These are phyloP conservation scores for Tachysurus vachellii DNA, from an alignment of 2,113 vertebrate species.

Conservation along the genomic window DNA sequence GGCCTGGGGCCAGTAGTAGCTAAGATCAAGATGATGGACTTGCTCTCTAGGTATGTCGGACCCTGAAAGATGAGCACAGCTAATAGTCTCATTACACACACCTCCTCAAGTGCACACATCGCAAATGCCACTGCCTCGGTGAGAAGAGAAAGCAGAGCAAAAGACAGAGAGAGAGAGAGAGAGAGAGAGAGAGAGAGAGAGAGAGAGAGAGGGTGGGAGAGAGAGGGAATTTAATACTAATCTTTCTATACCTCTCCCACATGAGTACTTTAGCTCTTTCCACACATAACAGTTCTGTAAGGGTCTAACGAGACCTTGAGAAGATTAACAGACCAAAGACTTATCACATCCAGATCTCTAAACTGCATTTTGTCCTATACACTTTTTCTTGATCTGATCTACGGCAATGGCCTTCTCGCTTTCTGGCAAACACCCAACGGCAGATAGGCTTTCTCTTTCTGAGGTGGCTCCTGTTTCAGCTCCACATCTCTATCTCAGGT, in stretches of 20 bases:
- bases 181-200: slow-evolving; percentile 9
- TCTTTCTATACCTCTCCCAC: slow-evolving; percentile 28
- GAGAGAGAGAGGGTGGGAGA: background rate
- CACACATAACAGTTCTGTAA: background rate
- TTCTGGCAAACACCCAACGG: slow-evolving; percentile 28
- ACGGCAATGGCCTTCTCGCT: slow-evolving; percentile 13
- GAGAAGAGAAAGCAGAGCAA: background rate
- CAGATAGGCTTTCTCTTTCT: slow-evolving; percentile 53
- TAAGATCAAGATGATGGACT: slow-evolving; percentile 43
- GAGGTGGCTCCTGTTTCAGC: slow-evolving; percentile 46
- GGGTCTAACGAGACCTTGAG: slow-evolving; percentile 10
- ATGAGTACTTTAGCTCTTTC: slow-evolving; percentile 30
- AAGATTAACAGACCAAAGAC: slow-evolving; percentile 22
- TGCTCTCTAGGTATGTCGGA: slow-evolving; percentile 33
- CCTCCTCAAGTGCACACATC: slow-evolving; percentile 36
- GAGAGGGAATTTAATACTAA: slow-evolving; percentile 37
- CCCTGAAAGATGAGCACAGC: slow-evolving; percentile 51
- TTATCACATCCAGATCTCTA: slow-evolving; percentile 21
- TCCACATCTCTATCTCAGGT: slow-evolving; percentile 38
- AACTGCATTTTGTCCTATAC: slow-evolving; percentile 23
- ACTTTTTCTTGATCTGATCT: slow-evolving; percentile 46
- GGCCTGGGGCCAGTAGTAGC: slow-evolving; percentile 34
- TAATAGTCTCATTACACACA: slow-evolving; percentile 53
- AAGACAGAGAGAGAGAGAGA: background rate
- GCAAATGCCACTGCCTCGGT: slow-evolving; percentile 42